Base-by-base conservation (phyloP, 2,113 vertebrate species). In the Myrmophylax atrothorax region DNA sequence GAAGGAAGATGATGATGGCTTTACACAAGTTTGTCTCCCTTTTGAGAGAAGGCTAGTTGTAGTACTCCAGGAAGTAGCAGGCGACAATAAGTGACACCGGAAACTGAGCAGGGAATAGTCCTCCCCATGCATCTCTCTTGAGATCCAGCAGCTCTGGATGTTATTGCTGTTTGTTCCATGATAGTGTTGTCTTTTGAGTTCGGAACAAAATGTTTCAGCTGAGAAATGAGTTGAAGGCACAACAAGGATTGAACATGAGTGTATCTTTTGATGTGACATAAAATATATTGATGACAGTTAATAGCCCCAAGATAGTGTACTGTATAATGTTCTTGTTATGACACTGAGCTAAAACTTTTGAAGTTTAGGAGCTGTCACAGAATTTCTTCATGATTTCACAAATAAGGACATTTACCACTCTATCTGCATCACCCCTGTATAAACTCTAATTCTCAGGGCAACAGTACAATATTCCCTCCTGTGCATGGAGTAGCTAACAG, bases 121-220 rank as follows among this genome's bases (percentile, higher is more conserved):
- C 62, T 84, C 35, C 64, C 33, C 3, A 1, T 42, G 69, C 76
- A 81, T 62, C 22, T 84, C 26, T 87, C 40, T 85, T 62, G 84
- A 92, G 59, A 86, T 85, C 31, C 59, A 64, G 22, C 72, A 77
- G 12, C 25, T 18, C 66, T 87, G 69, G 11, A 24, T 95, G 74
- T 70, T 84, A 12, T 33, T 87, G 31, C 77, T 49, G 1, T 89
- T 89, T 94, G 60, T 96, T 82, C 81, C 56, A 31, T 62, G 22
- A 23, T 63, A 81, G 23, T 46, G 63, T 58, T 4, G 2, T 16
- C 37, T 85, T 81, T 56, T 62, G 70, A 79, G 47, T 35, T 91
- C 49, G 59, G 88, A 95, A 92, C 70, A 77, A 72, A 69, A 80
- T 62, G 75, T 92, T 94, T 90, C 67, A 77, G 17, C 70, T 85